Base-by-base conservation (phyloP, 2,797 vertebrate genomes). In the Macrochelys suwanniensis region DNA sequence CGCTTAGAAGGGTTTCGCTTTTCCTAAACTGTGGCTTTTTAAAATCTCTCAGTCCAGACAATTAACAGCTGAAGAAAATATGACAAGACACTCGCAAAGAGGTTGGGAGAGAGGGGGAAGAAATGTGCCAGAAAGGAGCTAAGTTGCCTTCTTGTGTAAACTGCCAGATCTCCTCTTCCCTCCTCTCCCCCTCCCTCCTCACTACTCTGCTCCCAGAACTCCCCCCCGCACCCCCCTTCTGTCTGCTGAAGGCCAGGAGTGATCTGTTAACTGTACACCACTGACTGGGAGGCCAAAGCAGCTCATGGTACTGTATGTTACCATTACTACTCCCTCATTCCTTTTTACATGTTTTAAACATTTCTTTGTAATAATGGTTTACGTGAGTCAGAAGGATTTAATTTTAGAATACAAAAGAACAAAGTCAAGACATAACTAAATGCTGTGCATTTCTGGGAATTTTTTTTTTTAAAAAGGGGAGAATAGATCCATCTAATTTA, bases 231-330 rank as follows among this genome's bases (percentile, higher is more conserved):
- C 7, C 26, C 9, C 28, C 6, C 10, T 77, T 89, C 96, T 85
- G 93, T 98, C 97, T 97, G 98, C 91, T 98, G 98, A 97, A 98
- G 98, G 98, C 98, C 97, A 95, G 97, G 98, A 98, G 98, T 97
- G 98, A 98, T 98, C 98, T 98, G 98, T 98, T 98, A 98, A 98
- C 98, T 98, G 98, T 98, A 98, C 97, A 97, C 96, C 97, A 98
- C 98, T 98, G 98, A 97, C 98, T 98, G 98, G 98, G 99, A 98
- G 98, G 98, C 98, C 97, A 97, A 91, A 97, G 96, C 98, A 97
- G 98, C 98, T 99, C 99, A 99, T 99, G 99, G 99, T 99, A 99
- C 99, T 98, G 99, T 98, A 98, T 99, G 99, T 99, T 99, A 99
- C 99, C 98, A 97, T 98, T 98, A 97, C 96, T 98, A 99, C 99